phyloP scores from a whole-genome alignment of 2,888 invertebrate genomes.

The Cryptocephalus moraei region DNA sequence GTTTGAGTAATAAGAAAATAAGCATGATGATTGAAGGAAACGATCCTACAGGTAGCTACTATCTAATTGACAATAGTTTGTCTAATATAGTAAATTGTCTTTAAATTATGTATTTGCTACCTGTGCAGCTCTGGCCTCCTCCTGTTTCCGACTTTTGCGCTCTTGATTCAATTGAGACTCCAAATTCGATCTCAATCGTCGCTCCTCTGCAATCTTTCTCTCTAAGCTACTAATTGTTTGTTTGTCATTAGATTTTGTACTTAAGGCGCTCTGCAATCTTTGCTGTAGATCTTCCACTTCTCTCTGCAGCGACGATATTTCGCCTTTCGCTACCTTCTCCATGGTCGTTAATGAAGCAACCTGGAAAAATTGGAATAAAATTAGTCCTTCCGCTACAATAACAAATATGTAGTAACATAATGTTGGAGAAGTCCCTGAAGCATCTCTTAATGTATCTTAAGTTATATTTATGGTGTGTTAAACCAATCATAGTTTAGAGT shows the following conservation, averaged over 20 bases:
- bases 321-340: constrained; percentile 59
- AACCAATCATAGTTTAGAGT: too few relatives aligned
- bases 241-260: constrained; percentile 67
- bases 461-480: too few relatives aligned
- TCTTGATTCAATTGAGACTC: constrained; percentile 67
- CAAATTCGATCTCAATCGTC: constrained; percentile 61
- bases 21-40: too few relatives aligned
- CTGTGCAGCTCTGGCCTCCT: constrained; percentile 37
- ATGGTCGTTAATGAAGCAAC: constrained; percentile 50
- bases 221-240: constrained; percentile 67
- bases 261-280: constrained; percentile 63
- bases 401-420: too few relatives aligned
- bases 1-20: too few relatives aligned
- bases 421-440: too few relatives aligned
- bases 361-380: constrained; percentile 31
- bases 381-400: too few relatives aligned
- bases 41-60: too few relatives aligned
- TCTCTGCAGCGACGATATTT: constrained; percentile 68
- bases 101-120: constrained; percentile 10
- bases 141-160: constrained; percentile 56
- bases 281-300: constrained; percentile 82
- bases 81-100: not conserved
- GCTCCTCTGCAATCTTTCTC: constrained; percentile 75
- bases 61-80: too few relatives aligned
- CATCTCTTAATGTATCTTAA: too few relatives aligned